Conservation (phyloP, 2,888 invertebrate genomes). For the Coelinius sp. region DNA sequence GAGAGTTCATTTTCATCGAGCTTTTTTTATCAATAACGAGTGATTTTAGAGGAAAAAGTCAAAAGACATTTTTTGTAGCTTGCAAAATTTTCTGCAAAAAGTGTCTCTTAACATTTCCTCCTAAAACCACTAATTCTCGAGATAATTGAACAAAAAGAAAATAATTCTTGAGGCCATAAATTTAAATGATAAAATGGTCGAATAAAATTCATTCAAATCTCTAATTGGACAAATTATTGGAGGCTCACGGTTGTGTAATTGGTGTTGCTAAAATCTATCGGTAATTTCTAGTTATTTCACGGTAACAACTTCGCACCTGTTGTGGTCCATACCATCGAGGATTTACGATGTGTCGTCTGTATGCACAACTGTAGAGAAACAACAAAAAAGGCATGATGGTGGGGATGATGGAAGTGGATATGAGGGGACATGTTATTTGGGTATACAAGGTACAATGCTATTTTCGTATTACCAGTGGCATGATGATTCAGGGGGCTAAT, state of each 20-base stretch:
- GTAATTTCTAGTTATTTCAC: constrained; percentile 18
- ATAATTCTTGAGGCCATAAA: too few relatives aligned
- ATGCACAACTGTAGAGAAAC: background rate
- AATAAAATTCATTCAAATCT: too few relatives aligned
- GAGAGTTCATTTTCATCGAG: too few relatives aligned
- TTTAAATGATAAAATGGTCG: too few relatives aligned
- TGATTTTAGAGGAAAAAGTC: too few relatives aligned
- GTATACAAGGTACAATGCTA: background rate
- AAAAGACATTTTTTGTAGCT: too few relatives aligned
- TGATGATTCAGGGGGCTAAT: background rate
- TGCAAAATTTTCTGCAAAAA: too few relatives aligned
- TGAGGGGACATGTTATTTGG: constrained; percentile 5
- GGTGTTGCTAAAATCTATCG: constrained; percentile 8
- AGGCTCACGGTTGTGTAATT: constrained; percentile 15
- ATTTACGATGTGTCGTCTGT: constrained; percentile 37
- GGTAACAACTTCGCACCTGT: constrained; percentile 35
- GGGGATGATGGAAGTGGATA: constrained; percentile 3
- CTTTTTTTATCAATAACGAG: too few relatives aligned
- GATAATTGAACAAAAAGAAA: too few relatives aligned
- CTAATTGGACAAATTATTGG: constrained; percentile 9
- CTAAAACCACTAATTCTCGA: too few relatives aligned
- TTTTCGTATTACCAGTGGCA: background rate
- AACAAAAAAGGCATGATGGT: constrained; percentile 2
- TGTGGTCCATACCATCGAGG: constrained; percentile 36
- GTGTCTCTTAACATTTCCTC: too few relatives aligned